These are phyloP conservation scores for Stercorarius parasiticus DNA, from an alignment of 2,113 vertebrate species.

Conservation along the genomic window DNA sequence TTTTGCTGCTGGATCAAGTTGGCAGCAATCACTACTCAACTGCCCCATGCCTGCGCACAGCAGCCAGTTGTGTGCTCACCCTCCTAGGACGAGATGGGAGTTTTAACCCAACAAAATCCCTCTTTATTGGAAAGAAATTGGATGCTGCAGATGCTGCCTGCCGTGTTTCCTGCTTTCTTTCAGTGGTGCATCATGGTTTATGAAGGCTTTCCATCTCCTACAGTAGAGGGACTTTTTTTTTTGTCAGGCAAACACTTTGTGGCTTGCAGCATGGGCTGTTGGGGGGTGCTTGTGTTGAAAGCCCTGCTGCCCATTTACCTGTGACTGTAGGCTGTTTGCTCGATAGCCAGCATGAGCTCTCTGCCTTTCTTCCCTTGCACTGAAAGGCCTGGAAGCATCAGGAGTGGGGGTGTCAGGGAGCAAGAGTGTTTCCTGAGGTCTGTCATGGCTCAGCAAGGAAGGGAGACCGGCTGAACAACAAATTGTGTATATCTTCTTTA, in stretches of 20 bases:
- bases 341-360: accelerated
- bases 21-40: background rate
- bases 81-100: background rate
- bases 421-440: background rate
- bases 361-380: background rate
- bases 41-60: accelerated
- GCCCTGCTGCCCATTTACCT: background rate
- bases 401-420: background rate
- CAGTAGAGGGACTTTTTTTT: background rate
- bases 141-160: background rate
- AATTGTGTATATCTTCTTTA: background rate
- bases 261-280: background rate
- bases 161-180: background rate
- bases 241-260: background rate
- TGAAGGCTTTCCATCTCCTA: background rate
- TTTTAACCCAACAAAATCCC: background rate
- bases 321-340: background rate
- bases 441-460: background rate
- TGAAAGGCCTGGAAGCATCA: background rate
- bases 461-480: background rate
- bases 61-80: background rate
- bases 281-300: background rate
- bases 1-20: background rate
- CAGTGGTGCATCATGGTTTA: background rate
- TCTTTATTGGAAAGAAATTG: background rate